Evolutionary conservation across 2,888 invertebrate genomes (phyloP).

Genomic region (Cryptosula pallasiana): DNA sequence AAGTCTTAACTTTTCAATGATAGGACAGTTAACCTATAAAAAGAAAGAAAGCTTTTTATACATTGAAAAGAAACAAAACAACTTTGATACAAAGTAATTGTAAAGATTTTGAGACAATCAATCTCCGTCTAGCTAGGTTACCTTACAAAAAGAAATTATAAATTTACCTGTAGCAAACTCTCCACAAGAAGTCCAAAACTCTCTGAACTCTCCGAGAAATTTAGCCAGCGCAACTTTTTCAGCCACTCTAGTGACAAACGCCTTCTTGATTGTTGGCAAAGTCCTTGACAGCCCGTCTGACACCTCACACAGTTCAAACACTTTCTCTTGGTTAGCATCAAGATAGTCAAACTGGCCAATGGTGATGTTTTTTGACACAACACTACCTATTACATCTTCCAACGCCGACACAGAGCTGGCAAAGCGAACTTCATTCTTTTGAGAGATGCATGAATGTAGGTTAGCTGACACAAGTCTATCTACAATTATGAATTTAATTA

Average conservation of each 20-base stretch:
- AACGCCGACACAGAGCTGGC: background rate
- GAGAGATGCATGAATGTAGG: background rate
- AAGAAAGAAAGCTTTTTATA: too few relatives aligned
- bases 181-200: background rate
- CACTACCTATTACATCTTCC: background rate
- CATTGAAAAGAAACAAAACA: too few relatives aligned
- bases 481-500: too few relatives aligned
- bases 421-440: background rate
- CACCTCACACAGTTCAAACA: slow-evolving; percentile 12
- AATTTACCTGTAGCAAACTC: background rate
- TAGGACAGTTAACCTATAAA: too few relatives aligned
- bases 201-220: background rate
- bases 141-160: too few relatives aligned
- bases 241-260: background rate
- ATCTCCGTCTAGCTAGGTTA: too few relatives aligned
- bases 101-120: too few relatives aligned
- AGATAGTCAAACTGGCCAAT: background rate
- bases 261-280: background rate
- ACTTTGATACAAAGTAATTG: too few relatives aligned
- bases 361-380: background rate
- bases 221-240: background rate
- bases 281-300: background rate
- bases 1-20: too few relatives aligned
- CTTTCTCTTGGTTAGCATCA: background rate
- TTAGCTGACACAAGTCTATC: too few relatives aligned